phyloP scores from a whole-genome alignment of 1,140 invertebrate species.

The Drosophila carrolli region DNA sequence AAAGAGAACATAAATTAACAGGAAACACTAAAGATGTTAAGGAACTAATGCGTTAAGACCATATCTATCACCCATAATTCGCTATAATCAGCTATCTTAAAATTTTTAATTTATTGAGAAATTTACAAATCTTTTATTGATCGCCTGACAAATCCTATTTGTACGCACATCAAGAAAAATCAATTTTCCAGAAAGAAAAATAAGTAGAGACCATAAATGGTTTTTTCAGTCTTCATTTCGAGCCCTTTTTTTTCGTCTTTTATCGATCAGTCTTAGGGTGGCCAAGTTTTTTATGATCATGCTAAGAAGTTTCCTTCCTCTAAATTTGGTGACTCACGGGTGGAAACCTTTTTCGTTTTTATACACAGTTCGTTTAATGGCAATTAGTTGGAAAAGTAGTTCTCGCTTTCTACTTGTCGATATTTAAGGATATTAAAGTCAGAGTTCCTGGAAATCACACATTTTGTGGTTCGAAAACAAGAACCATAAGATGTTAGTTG shows the following conservation, averaged over 20 bases:
- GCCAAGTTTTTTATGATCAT: conserved; percentile 67
- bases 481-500: conserved; percentile 17
- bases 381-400: conserved; percentile 77
- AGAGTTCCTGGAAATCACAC: conserved; percentile 50
- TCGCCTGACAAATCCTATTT: conserved; percentile 78
- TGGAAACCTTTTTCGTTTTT: conserved; percentile 37
- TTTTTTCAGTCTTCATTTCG: conserved; percentile 53
- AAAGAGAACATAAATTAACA: not conserved
- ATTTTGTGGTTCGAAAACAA: conserved; percentile 23
- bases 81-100: conserved; percentile 49
- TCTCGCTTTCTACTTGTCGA: conserved; percentile 46
- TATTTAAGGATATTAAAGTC: conserved; percentile 15
- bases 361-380: conserved; percentile 54
- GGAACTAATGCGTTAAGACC: conserved; percentile 17
- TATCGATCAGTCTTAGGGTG: conserved; percentile 70
- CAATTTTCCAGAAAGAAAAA: conserved; percentile 52
- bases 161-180: conserved; percentile 69
- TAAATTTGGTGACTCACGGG: conserved; percentile 23
- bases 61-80: conserved; percentile 28
- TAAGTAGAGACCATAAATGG: conserved; percentile 42
- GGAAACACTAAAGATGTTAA: conserved; percentile 6
- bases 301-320: conserved; percentile 68
- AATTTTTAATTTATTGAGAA: conserved; percentile 49
- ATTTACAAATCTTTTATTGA: conserved; percentile 26
- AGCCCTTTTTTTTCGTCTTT: conserved; percentile 31